Evolutionary conservation across 2,797 vertebrate species (phyloP).

Genomic region (Aratinga solstitialis): DNA sequence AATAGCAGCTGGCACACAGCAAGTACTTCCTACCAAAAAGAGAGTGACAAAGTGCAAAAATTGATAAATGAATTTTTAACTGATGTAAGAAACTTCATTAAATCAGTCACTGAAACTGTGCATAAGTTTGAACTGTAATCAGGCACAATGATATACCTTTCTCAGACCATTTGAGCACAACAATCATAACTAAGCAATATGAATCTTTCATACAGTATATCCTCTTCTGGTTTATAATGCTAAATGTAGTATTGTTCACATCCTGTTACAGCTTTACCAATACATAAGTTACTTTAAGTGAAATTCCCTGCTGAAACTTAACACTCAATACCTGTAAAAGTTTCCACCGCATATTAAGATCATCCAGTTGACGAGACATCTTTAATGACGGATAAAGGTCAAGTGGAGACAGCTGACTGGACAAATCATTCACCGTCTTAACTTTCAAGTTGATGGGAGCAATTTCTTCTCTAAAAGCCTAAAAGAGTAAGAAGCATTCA

Average conservation of each 20-base stretch:
- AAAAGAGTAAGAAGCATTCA: neutral
- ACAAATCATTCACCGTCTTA: slow-evolving; percentile 88
- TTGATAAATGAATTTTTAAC: neutral
- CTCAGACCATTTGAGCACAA: neutral
- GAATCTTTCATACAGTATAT: neutral
- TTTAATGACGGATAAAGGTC: slow-evolving; percentile 93
- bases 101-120: neutral
- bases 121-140: neutral
- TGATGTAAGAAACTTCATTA: neutral
- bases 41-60: neutral
- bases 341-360: slow-evolving; percentile 95
- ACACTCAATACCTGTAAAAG: slow-evolving; percentile 86
- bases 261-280: neutral
- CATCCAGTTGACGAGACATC: slow-evolving; percentile 90
- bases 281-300: neutral
- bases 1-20: neutral
- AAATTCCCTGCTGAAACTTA: neutral
- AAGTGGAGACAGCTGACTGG: slow-evolving; percentile 88
- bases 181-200: neutral
- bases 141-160: neutral
- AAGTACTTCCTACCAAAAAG: neutral
- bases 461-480: slow-evolving; percentile 92
- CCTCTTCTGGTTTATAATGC: neutral
- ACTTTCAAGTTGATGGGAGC: slow-evolving; percentile 89
- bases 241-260: neutral